These are phyloP conservation scores for Thecophora atra DNA, from an alignment of 2,888 invertebrate species.

Conservation along the genomic window DNA sequence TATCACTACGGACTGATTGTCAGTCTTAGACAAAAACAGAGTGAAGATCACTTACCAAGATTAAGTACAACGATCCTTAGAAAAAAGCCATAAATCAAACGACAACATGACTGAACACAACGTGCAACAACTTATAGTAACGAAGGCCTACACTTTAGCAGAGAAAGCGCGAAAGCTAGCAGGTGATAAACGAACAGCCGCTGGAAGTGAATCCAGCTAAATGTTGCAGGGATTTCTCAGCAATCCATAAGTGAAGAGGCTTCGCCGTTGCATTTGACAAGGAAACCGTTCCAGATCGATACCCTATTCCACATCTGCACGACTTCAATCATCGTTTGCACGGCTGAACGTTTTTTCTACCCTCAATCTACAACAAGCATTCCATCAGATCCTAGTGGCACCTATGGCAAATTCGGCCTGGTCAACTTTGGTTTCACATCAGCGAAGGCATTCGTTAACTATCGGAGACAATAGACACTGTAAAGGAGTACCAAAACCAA, in stretches of 20 bases:
- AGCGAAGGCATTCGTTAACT: slow-evolving; percentile 5
- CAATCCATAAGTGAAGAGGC: slow-evolving; percentile 62
- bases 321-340: slow-evolving; percentile 22
- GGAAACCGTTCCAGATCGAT: slow-evolving; percentile 48
- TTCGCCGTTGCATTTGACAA: slow-evolving; percentile 56
- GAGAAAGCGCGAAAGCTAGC: slow-evolving; percentile 48
- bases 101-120: slow-evolving; percentile 27
- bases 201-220: slow-evolving; percentile 34
- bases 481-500: slow-evolving; percentile 21
- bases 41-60: too few relatives aligned
- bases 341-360: slow-evolving; percentile 47
- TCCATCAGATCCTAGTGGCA: too few relatives aligned
- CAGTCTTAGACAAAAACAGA: slow-evolving; percentile 32
- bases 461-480: neutral
- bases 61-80: too few relatives aligned
- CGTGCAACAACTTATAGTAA: slow-evolving; percentile 40
- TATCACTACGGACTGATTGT: slow-evolving; percentile 38
- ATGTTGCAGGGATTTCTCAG: slow-evolving; percentile 59
- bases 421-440: neutral
- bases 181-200: slow-evolving; percentile 44
- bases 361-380: too few relatives aligned
- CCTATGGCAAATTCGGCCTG: neutral
- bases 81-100: neutral
- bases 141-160: slow-evolving; percentile 38
- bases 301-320: slow-evolving; percentile 13